phyloP scores from a whole-genome alignment of 2,797 vertebrate genomes.

The Falco concolor region DNA sequence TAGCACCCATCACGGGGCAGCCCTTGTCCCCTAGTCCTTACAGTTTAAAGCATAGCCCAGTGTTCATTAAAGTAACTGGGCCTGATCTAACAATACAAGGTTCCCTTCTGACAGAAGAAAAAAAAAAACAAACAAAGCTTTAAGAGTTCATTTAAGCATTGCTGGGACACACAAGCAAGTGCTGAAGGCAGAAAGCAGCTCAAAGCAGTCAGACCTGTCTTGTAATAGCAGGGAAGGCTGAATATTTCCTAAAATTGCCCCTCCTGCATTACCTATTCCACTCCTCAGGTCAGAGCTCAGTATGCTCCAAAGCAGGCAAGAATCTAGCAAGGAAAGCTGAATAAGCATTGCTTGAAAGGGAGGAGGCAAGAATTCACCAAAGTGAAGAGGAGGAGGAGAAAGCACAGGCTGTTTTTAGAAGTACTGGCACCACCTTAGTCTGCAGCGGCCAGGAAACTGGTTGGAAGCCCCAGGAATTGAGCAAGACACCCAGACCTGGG shows the following conservation, averaged over 20 bases:
- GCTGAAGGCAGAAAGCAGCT: not conserved
- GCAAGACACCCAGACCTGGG: conserved; percentile 20
- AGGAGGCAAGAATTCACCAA: conserved; percentile 36
- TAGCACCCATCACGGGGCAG: not conserved
- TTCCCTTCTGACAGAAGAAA: not conserved
- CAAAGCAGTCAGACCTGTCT: conserved; percentile 19
- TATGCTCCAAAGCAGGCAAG: not conserved
- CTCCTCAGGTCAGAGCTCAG: not conserved
- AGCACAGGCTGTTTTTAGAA: conserved; percentile 50
- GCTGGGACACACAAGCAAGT: not conserved
- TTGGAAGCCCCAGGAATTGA: conserved; percentile 45
- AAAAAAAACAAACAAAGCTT: not conserved
- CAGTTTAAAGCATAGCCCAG: not conserved
- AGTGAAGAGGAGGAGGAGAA: not conserved
- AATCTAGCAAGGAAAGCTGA: conserved; percentile 36
- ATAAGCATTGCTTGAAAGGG: conserved; percentile 49
- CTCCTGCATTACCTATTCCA: conserved; percentile 11
- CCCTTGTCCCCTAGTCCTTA: not conserved
- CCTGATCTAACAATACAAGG: not conserved
- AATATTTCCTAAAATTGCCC: conserved; percentile 10
- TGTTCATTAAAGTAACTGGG: not conserved
- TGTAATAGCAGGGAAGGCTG: not conserved
- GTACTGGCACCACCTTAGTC: conserved; percentile 34
- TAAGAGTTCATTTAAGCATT: not conserved
- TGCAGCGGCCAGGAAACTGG: conserved; percentile 43